These are phyloP conservation scores for Euphydryas editha DNA, from an alignment of 2,888 invertebrate species.

Conservation along the genomic window DNA sequence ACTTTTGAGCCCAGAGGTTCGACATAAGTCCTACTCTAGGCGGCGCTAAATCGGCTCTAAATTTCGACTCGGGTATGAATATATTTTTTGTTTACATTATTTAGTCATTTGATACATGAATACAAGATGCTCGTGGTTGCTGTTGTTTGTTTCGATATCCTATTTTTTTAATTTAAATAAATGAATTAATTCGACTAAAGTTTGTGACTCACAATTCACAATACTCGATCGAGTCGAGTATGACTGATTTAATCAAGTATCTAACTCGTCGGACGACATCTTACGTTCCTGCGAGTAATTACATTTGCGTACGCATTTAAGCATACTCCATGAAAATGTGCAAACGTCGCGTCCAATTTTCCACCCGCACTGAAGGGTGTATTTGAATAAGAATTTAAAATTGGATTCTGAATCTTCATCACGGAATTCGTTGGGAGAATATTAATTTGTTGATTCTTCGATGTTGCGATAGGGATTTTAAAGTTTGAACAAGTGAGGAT, in stretches of 20 bases:
- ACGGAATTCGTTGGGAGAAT: constrained; percentile 46
- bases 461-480: constrained; percentile 10
- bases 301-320: constrained; percentile 71
- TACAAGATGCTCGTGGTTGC: too few relatives aligned
- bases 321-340: constrained; percentile 53
- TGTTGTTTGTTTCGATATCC: background rate
- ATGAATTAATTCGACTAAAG: background rate
- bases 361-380: constrained; percentile 46
- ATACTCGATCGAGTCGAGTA: constrained; percentile 24
- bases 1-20: too few relatives aligned
- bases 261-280: constrained; percentile 51
- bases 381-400: constrained; percentile 71
- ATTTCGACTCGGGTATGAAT: too few relatives aligned
- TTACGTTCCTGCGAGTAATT: constrained; percentile 58
- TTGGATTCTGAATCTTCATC: constrained; percentile 62
- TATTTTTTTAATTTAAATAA: background rate
- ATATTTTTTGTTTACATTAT: too few relatives aligned
- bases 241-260: constrained; percentile 65
- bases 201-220: constrained; percentile 7
- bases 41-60: too few relatives aligned
- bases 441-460: constrained; percentile 53
- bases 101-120: too few relatives aligned
- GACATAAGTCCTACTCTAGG: too few relatives aligned
- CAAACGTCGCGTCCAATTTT: constrained; percentile 68
- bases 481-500: constrained; percentile 12